Base-by-base conservation (phyloP, 1,140 invertebrate species). In the Lasaia peninsularis region DNA sequence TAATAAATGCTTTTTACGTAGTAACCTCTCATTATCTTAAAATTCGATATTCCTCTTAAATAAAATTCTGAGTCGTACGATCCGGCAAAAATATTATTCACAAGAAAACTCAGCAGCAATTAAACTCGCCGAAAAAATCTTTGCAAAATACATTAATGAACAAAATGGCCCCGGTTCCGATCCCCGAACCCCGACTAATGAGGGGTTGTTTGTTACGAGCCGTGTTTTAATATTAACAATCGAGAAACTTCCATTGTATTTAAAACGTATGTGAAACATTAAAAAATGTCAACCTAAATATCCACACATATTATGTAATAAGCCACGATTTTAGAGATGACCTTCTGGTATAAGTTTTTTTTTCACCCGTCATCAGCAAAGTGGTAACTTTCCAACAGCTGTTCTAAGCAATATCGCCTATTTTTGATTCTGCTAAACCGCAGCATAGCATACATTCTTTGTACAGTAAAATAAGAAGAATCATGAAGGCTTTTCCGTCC, bases 71-170 rank as follows among this genome's bases (percentile, higher is more conserved):
- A 16, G 40, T n/a, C 40, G 40, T 28, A 28, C 5, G 40, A 44
- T 44, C 40, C 20, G 7, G 20, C 18, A 21, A 48, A 48, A 48
- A 48, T 21, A 48, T 48, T 48, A 28, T 28, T 21, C 6, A 11
- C 18, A 48, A 18, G 11, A 21, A 48, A 48, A 20, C n/a, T 48
- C 40, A 18, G 40, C n/a, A 48, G 18, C 40, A 48, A 48, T 48
- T 48, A 48, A 48, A 48, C 10, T 48, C 20, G 20, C 40, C 10
- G 20, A 48, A 48, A 48, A 48, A 48, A 48, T 48, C 40, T 21
- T 21, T 20, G 40, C 18, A 48, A 48, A 20, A 48, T 48, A 48
- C 18, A 48, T 48, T 48, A 48, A 48, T 48, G 40, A 48, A 48
- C 16, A 48, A 48, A 48, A 48, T 48, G 40, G 40, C 10, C 18